These are phyloP conservation scores for Drosophila meridionalis DNA, from an alignment of 2,888 invertebrate species.

Conservation along the genomic window DNA sequence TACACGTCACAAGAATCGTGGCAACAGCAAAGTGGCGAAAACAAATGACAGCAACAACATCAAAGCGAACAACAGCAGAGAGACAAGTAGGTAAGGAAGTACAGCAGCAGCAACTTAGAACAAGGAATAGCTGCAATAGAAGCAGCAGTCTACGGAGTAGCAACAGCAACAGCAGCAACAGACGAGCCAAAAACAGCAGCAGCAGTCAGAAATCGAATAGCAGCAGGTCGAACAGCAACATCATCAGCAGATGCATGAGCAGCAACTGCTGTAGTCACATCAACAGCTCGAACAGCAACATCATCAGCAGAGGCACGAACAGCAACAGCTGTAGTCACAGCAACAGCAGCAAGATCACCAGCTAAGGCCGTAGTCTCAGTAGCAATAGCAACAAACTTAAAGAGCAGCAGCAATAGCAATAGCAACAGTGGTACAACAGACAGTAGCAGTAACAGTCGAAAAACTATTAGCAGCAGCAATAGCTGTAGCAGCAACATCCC, in stretches of 20 bases:
- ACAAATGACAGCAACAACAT: neutral
- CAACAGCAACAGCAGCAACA: neutral
- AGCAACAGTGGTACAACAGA: no score
- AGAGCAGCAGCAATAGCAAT: neutral
- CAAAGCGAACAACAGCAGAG: slow-evolving; percentile 1
- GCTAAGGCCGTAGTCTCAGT: neutral
- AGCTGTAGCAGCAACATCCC: neutral
- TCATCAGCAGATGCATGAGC: neutral
- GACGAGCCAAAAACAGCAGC: neutral
- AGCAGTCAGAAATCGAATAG: neutral
- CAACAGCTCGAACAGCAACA: neutral
- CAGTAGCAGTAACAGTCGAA: no score
- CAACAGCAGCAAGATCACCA: no score
- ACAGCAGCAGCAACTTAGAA: neutral
- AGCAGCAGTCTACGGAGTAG: neutral
- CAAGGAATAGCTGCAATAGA: no score
- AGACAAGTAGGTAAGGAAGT: neutral
- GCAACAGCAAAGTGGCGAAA: neutral
- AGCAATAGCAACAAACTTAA: neutral
- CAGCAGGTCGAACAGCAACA: neutral
- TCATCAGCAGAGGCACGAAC: no score
- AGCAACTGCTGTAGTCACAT: neutral
- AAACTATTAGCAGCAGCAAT: neutral
- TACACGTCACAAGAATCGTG: slow-evolving; percentile 46
- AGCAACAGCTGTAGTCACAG: neutral